Conservation (phyloP, 2,888 invertebrate genomes). For the Yponomeuta malinellus region DNA sequence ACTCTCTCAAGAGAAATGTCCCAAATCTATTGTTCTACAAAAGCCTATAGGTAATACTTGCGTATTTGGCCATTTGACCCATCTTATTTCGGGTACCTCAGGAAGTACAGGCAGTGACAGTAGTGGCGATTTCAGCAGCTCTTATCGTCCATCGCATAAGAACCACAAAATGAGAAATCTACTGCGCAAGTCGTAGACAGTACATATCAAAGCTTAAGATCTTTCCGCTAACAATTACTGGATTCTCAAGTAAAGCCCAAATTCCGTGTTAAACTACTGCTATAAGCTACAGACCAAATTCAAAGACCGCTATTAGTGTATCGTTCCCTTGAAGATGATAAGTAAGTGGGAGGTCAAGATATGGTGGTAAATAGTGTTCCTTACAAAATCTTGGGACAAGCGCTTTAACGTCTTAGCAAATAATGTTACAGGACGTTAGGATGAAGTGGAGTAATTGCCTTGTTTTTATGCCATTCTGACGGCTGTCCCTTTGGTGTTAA, state of each 20-base stretch:
- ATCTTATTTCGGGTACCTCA: neutral
- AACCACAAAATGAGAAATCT: no score
- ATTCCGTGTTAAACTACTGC: conserved; percentile 55
- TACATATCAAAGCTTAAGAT: conserved; percentile 30
- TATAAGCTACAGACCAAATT: neutral
- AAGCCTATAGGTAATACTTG: neutral
- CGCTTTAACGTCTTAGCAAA: conserved; percentile 38
- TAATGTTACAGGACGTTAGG: conserved; percentile 40
- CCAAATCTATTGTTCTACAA: neutral
- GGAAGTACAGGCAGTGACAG: neutral
- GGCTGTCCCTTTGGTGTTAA: conserved; percentile 27
- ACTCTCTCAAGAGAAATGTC: neutral
- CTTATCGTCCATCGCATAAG: no score
- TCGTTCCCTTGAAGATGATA: neutral
- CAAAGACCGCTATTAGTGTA: conserved; percentile 23
- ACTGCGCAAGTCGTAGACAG: neutral
- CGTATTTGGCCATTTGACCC: neutral
- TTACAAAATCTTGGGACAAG: conserved; percentile 42
- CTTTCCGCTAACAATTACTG: conserved; percentile 63
- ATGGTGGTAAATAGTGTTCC: conserved; percentile 32
- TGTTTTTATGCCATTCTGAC: conserved; percentile 23
- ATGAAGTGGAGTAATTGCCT: conserved; percentile 27
- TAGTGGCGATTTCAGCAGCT: no score
- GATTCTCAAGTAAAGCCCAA: conserved; percentile 59
- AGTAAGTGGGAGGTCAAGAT: conserved; percentile 28